These are phyloP conservation scores for Autographa pulchrina DNA, from an alignment of 2,888 invertebrate genomes.

Conservation along the genomic window DNA sequence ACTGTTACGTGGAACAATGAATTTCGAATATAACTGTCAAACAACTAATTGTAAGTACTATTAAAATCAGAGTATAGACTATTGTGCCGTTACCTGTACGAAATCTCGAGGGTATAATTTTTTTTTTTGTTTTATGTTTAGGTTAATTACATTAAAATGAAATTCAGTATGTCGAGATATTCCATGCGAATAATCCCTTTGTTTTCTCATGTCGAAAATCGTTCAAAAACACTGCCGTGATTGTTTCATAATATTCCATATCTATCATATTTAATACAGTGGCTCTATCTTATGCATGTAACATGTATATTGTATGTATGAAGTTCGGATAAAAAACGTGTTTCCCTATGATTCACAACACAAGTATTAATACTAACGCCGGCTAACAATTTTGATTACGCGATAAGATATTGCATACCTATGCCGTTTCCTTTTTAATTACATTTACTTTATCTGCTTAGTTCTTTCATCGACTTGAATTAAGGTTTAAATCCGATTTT, in stretches of 20 bases:
- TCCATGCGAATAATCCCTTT: no score
- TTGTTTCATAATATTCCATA: no score
- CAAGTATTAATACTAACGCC: conserved; percentile 6
- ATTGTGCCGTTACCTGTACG: no score
- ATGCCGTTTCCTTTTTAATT: background rate
- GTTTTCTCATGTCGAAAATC: no score
- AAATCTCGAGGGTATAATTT: no score
- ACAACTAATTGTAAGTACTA: no score
- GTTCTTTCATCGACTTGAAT: background rate
- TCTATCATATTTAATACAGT: background rate
- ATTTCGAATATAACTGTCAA: background rate
- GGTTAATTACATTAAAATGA: no score
- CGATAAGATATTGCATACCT: background rate
- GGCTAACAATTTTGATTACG: background rate
- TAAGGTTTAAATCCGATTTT: background rate
- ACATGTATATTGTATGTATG: background rate
- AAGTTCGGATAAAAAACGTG: conserved; percentile 27
- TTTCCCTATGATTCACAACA: conserved; percentile 41
- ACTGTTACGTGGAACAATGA: background rate
- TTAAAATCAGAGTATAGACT: no score
- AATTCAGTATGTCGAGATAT: no score
- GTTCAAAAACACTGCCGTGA: no score
- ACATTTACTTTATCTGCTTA: background rate
- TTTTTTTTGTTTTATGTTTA: no score
- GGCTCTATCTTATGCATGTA: background rate